Percentiles rank a stretch among this genome's conserved stretches.
Evolutionary conservation across 2,888 invertebrate species (phyloP).

Genomic region (Limnephilus marmoratus): DNA sequence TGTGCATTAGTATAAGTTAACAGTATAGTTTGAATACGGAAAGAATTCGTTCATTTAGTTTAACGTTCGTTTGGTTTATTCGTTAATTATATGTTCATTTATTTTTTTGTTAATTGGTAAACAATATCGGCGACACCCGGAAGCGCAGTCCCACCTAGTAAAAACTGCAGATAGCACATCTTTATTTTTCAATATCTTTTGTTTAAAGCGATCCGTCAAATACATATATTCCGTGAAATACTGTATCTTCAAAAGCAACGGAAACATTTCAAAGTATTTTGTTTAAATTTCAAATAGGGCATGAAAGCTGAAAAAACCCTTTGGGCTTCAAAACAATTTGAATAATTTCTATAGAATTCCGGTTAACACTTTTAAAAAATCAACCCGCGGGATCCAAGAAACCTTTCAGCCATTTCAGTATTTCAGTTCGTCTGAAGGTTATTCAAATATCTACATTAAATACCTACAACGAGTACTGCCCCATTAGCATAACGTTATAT

Average conservation of each 20-base stretch:
- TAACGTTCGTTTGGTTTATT: no score
- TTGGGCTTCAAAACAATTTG: not conserved
- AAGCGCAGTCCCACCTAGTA: no score
- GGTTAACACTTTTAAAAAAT: not conserved
- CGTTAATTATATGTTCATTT: no score
- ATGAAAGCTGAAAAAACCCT: not conserved
- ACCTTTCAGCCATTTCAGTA: not conserved
- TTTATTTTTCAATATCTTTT: no score
- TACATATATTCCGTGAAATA: not conserved
- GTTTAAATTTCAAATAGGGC: not conserved
- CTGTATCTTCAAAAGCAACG: not conserved
- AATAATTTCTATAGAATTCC: not conserved
- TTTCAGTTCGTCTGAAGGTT: not conserved
- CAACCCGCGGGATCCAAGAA: not conserved
- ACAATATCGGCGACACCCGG: no score
- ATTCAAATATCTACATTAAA: not conserved
- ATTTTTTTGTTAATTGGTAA: no score
- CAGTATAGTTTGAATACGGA: no score
- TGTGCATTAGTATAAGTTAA: no score
- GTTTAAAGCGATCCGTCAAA: no score
- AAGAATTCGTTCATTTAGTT: no score
- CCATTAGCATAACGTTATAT: not conserved
- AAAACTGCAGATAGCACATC: no score
- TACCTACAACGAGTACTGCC: not conserved
- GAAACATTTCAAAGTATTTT: not conserved